Evolutionary conservation across 1,140 invertebrate species (phyloP).

Genomic region (Microplitis mediator): DNA sequence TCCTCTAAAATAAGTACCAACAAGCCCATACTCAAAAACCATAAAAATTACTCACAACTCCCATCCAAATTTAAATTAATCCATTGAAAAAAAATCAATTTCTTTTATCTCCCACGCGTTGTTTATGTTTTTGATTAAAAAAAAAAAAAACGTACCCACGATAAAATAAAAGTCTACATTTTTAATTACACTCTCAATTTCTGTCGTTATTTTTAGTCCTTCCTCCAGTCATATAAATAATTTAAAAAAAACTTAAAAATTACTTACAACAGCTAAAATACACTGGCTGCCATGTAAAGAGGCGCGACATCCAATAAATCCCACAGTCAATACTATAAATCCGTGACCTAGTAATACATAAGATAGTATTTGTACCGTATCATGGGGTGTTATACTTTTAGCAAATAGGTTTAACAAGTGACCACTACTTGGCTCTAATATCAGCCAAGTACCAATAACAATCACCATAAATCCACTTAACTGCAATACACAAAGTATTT

Average conservation of each 20-base stretch:
- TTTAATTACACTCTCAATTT: too few relatives aligned
- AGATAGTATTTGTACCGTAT: slow-evolving; percentile 59
- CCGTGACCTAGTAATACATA: slow-evolving; percentile 61
- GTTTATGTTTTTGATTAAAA: too few relatives aligned
- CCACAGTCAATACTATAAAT: slow-evolving; percentile 59
- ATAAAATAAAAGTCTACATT: too few relatives aligned
- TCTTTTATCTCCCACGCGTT: too few relatives aligned
- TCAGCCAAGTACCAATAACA: slow-evolving; percentile 59
- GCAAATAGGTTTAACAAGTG: slow-evolving; percentile 61
- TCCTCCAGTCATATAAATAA: neutral
- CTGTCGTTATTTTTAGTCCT: too few relatives aligned
- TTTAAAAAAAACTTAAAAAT: slow-evolving; percentile 2
- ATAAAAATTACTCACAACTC: too few relatives aligned
- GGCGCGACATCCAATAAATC: slow-evolving; percentile 65
- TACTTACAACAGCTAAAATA: slow-evolving; percentile 61
- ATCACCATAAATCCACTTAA: slow-evolving; percentile 62
- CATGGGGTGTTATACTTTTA: slow-evolving; percentile 47
- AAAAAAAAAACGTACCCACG: too few relatives aligned
- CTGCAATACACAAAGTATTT: slow-evolving; percentile 40
- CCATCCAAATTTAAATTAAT: too few relatives aligned
- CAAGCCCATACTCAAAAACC: too few relatives aligned
- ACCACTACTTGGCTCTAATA: slow-evolving; percentile 61
- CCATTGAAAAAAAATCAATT: too few relatives aligned
- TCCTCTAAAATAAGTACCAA: too few relatives aligned
- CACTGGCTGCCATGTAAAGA: slow-evolving; percentile 62